Conservation (phyloP, 2,888 invertebrate species). For the Drosophila maculinotata region DNA sequence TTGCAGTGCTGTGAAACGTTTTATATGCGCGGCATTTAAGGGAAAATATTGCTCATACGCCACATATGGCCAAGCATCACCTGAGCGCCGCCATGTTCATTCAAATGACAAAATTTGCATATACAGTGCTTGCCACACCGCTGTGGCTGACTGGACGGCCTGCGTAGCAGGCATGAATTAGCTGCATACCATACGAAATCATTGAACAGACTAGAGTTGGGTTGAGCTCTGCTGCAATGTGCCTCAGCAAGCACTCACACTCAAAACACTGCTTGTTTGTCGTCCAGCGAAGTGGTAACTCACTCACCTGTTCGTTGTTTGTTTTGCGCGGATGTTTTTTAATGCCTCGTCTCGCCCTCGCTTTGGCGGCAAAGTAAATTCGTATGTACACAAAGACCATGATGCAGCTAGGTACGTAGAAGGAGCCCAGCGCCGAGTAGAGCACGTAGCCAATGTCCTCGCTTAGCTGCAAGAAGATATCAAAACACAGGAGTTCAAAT, state of each 20-base stretch:
- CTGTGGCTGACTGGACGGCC: slow-evolving; percentile 10
- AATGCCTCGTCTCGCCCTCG: slow-evolving; percentile 94
- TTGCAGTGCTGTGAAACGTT: slow-evolving; percentile 19
- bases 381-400: slow-evolving; percentile 99
- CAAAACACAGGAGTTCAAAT: slow-evolving; percentile 14
- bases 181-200: slow-evolving; percentile 31
- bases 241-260: slow-evolving; percentile 3
- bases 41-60: slow-evolving; percentile 54
- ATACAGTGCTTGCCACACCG: slow-evolving; percentile 28
- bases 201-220: background rate
- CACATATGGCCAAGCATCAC: slow-evolving; percentile 26
- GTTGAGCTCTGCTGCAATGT: background rate
- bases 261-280: background rate
- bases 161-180: slow-evolving; percentile 29
- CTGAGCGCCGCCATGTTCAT: slow-evolving; percentile 42
- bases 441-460: slow-evolving; percentile 98
- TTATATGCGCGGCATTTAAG: slow-evolving; percentile 40
- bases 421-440: slow-evolving; percentile 98
- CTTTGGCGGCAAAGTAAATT: slow-evolving; percentile 98
- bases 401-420: slow-evolving; percentile 99
- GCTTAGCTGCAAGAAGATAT: slow-evolving; percentile 90
- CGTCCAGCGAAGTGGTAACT: background rate
- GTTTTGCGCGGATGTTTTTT: slow-evolving; percentile 90
- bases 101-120: slow-evolving; percentile 59
- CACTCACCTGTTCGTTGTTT: slow-evolving; percentile 85